Evolutionary conservation across 2,888 invertebrate species (phyloP), one percentile per base, ranked within the genome.

Genomic region (Ochropacha duplaris): DNA sequence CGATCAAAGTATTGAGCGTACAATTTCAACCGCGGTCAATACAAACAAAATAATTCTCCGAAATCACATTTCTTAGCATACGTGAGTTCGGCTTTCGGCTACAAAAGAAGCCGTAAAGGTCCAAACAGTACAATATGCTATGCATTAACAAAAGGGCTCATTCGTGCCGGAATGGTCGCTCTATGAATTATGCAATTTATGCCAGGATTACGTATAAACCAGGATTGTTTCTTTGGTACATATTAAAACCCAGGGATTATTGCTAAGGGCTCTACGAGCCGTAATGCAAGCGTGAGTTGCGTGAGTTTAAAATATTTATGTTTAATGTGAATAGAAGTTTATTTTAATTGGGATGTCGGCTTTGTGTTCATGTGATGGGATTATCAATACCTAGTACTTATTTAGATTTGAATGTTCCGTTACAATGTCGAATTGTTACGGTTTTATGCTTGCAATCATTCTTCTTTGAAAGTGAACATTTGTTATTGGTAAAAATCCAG

Each of bases 181-280:
- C 57, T 57, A 61, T 84, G 81, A 77, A 84, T 86, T 83, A 86
- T 85, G 77, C 74, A 84, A 68, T 66, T 56, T 44, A 44, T 44
- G 19, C 44, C 19, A n/a, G 19, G 44, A 44, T 44, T 44, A 44
- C 28, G 31, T 22, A 19, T 28, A 22, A 31, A 31, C 52, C 52
- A 1, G 19, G 31, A 22, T 31, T 52, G 34, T 52, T 52, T 44
- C 44, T 19, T 44, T 44, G 19, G 31, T 52, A 19, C 31, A 31
- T 31, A 52, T 31, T 31, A 22, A 31, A 31, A n/a, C 44, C 16
- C 44, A 51, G 31, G 31, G 31, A 31, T 52, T 31, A 44, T 19
- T n/a, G 1, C 8, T 19, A 44, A 44, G 44, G 19, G 44, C n/a
- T 16, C 39, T 19, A 44, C 14, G 14, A 16, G 44, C 14, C 2